phyloP scores from a whole-genome alignment of 2,113 vertebrate genomes.

The Sylvietta virens region DNA sequence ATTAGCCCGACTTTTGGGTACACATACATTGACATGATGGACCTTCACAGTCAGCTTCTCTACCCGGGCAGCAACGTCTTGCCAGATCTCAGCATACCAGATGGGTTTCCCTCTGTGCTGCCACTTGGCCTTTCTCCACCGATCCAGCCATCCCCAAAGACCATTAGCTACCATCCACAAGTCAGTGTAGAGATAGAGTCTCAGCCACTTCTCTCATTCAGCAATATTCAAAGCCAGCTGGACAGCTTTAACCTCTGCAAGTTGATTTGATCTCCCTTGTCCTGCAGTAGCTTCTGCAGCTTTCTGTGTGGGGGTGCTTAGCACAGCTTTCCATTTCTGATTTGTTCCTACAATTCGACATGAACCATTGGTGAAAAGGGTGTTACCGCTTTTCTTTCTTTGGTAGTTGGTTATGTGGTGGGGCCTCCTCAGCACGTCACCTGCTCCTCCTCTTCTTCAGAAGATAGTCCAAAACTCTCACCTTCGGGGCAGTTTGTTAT shows the following conservation, averaged over 20 bases:
- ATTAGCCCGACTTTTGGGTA: not conserved
- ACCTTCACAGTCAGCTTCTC: not conserved
- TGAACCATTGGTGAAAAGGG: not conserved
- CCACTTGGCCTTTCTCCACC: not conserved
- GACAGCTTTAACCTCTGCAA: not conserved
- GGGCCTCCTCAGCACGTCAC: not conserved
- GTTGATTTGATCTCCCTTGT: not conserved
- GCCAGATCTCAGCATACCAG: not conserved
- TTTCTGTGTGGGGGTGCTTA: not conserved
- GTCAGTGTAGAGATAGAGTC: not conserved
- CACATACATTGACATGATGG: accelerated
- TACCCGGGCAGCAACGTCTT: accelerated
- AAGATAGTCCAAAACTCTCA: not conserved
- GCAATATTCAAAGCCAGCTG: not conserved
- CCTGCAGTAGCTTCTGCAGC: not conserved
- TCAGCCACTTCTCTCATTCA: not conserved
- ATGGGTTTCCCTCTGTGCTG: not conserved
- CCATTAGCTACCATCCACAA: not conserved
- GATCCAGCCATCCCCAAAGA: not conserved
- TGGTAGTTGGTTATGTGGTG: not conserved
- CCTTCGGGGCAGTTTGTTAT: not conserved
- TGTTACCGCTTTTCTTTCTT: accelerated
- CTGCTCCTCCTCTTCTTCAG: not conserved
- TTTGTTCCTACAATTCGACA: not conserved
- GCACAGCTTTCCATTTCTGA: not conserved